Conservation (phyloP, 2,113 vertebrate genomes). For the Cricetomys ansorgei region DNA sequence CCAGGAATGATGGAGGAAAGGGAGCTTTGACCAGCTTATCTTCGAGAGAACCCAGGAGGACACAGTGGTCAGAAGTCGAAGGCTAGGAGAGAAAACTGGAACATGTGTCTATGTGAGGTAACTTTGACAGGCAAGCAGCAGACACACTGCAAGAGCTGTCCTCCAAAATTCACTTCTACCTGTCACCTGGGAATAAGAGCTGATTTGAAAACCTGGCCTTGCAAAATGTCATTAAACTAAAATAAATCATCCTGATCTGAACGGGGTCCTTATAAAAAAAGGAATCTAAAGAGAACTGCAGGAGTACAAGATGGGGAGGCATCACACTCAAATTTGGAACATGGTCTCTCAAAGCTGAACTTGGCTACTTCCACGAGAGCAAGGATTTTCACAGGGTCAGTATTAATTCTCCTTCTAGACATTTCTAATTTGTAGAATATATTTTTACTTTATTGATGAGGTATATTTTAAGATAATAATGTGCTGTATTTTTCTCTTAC, state of each 20-base stretch:
- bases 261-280: neutral
- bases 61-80: accelerated
- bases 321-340: accelerated
- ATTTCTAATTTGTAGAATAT: neutral
- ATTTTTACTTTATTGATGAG: constrained; percentile 51
- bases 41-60: neutral
- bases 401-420: constrained; percentile 19
- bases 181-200: accelerated
- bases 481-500: constrained; percentile 42
- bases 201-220: neutral
- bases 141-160: accelerated
- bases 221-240: neutral
- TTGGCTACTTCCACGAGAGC: neutral
- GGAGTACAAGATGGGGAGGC: accelerated
- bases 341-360: neutral
- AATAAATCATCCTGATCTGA: accelerated
- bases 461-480: constrained; percentile 24
- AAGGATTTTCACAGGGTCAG: neutral
- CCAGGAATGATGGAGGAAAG: no score
- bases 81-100: accelerated
- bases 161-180: accelerated
- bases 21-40: accelerated
- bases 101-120: accelerated
- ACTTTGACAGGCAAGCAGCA: neutral
- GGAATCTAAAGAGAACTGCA: accelerated